Percentiles rank a stretch among this genome's conserved stretches.
Evolutionary conservation across 2,888 invertebrate species (phyloP).

Genomic region (Rhodophaea formosa): DNA sequence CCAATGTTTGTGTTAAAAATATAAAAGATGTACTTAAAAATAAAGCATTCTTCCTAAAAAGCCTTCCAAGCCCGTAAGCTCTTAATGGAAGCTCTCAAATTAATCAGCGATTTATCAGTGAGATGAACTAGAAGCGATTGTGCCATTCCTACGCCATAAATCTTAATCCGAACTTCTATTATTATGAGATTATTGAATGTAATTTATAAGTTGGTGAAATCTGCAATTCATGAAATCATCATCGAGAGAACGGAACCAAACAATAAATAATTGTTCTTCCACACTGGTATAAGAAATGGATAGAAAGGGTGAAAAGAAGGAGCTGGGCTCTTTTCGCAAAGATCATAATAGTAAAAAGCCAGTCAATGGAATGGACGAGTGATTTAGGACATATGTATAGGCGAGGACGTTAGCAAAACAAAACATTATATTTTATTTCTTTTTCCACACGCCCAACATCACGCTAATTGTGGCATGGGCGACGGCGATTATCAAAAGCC

Average conservation of each 20-base stretch:
- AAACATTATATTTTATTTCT: too few relatives aligned
- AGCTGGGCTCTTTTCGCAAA: too few relatives aligned
- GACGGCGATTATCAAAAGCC: too few relatives aligned
- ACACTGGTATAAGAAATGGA: too few relatives aligned
- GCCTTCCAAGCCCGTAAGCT: neutral
- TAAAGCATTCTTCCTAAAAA: constrained; percentile 10
- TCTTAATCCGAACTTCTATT: constrained; percentile 2
- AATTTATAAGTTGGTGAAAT: neutral
- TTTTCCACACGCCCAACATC: too few relatives aligned
- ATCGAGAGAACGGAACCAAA: neutral
- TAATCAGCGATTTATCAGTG: constrained; percentile 11
- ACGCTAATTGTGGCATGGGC: too few relatives aligned
- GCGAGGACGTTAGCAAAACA: too few relatives aligned
- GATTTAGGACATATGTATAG: too few relatives aligned
- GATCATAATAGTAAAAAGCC: too few relatives aligned
- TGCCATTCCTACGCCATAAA: constrained; percentile 15
- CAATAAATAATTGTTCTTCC: too few relatives aligned
- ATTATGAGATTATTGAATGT: neutral
- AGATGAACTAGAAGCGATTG: constrained; percentile 15
- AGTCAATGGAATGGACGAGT: too few relatives aligned
- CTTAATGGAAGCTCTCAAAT: constrained; percentile 16
- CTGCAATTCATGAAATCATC: neutral
- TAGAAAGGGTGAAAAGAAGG: too few relatives aligned
- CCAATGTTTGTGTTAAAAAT: neutral
- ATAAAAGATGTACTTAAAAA: neutral